Conservation (phyloP, 2,888 invertebrate species). For the Aphidius colemani region DNA sequence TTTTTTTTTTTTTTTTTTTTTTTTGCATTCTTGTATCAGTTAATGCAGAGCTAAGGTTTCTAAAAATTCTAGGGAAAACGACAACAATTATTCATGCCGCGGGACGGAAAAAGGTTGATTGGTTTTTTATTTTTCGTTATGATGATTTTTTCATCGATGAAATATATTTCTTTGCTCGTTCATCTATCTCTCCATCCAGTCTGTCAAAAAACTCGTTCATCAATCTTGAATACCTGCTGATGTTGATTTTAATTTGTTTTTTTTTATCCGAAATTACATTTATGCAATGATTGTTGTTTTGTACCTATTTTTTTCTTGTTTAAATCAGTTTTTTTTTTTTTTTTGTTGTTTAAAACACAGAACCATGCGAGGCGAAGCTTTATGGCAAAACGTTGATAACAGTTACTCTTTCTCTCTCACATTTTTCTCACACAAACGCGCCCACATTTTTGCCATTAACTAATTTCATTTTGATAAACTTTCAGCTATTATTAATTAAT, state of each 20-base stretch:
- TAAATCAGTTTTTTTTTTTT: conserved; percentile 37
- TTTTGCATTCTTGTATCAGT: conserved; percentile 56
- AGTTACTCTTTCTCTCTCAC: conserved; percentile 45
- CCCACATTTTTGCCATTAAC: conserved; percentile 38
- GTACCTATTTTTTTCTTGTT: conserved; percentile 13
- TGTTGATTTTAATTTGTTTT: conserved; percentile 16
- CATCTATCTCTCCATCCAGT: background rate
- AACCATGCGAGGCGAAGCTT: conserved; percentile 61
- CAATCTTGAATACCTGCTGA: conserved; percentile 5
- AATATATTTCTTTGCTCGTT: conserved; percentile 15
- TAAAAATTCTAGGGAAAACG: conserved; percentile 55
- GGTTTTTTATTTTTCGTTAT: conserved; percentile 9
- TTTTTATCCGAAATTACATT: conserved; percentile 22
- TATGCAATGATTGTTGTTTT: conserved; percentile 18
- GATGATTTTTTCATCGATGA: conserved; percentile 23
- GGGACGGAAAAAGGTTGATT: conserved; percentile 43
- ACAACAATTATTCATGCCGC: conserved; percentile 60
- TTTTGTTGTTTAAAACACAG: conserved; percentile 53
- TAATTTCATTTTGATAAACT: conserved; percentile 6
- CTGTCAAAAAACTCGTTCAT: conserved; percentile 1
- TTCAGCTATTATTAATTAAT: background rate
- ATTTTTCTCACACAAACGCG: conserved; percentile 37
- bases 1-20: conserved; percentile 32
- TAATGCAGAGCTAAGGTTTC: conserved; percentile 58
- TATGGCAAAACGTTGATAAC: conserved; percentile 58